Evolutionary conservation across 2,797 vertebrate species (phyloP), one percentile per base, ranked within the genome.

Genomic region (Artibeus jamaicensis): DNA sequence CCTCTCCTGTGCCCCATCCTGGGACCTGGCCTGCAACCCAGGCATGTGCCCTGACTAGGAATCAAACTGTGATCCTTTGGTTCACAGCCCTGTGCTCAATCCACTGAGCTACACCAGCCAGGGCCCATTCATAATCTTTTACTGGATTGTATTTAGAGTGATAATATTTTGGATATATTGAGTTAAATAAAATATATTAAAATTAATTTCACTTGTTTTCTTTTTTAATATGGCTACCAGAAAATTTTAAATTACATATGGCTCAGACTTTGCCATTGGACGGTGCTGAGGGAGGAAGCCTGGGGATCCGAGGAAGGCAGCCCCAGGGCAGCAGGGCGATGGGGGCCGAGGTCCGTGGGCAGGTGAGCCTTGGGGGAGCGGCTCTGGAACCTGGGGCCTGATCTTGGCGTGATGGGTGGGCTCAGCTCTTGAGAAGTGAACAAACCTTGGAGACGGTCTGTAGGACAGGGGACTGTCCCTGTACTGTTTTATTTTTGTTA

Each of bases 341-440:
- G 24, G 2, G 1, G 22, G 48, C 0, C 9, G 32, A 21, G 22
- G 70, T 15, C 62, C 19, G 1, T 48, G 57, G 22, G 39, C 19
- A 21, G 16, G 39, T 9, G 81, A 50, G 65, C 48, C 2, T 34
- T 12, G 0, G 15, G 53, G 2, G 5, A 6, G 5, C 8, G 32
- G 53, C 70, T 85, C 59, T 62, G 46, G 50, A 48, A 26, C 50
- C 18, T 3, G 8, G 5, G 29, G 5, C 42, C 44, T 9, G 11
- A 48, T 7, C 24, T 3, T 42, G 8, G 5, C 4, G 7, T 29
- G 7, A 1, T 9, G 0, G 34, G 11, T 0, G 3, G 59, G 19
- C 37, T 21, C 7, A 24, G 5, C n/a, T 59, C 55, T 19, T 29
- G 10, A 32, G 34, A 39, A 8, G 9, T 34, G n/a, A 29, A 16